Conservation (phyloP, 1,140 invertebrate species). For the Sminthurinus signatus region DNA sequence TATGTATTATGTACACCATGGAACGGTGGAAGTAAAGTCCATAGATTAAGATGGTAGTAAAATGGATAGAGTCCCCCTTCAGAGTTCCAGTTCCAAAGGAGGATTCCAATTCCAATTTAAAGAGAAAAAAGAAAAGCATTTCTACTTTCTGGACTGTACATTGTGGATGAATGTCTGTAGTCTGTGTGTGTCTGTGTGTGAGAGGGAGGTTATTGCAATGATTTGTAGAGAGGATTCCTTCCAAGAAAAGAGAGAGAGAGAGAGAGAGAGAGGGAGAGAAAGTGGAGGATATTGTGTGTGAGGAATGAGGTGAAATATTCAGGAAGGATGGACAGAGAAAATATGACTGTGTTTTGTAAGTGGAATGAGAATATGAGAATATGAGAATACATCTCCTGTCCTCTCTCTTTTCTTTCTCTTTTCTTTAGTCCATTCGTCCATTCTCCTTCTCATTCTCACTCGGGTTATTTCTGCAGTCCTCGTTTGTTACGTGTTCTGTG, state of each 20-base stretch:
- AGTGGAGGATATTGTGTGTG: slow-evolving; percentile 8
- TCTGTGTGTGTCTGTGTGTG: neutral
- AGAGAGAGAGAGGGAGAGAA: too few relatives aligned
- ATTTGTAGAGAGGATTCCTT: slow-evolving; percentile 2
- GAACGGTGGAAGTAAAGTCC: too few relatives aligned
- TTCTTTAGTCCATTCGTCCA: neutral
- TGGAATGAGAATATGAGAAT: too few relatives aligned
- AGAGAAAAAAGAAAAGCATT: too few relatives aligned
- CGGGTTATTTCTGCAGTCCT: neutral
- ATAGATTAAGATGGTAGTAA: too few relatives aligned
- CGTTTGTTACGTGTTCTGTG: neutral
- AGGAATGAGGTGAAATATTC: slow-evolving; percentile 13
- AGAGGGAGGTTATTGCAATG: neutral
- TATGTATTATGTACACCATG: too few relatives aligned
- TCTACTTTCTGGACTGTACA: too few relatives aligned
- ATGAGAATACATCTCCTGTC: slow-evolving; percentile 13
- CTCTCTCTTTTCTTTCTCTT: neutral
- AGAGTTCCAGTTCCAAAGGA: too few relatives aligned
- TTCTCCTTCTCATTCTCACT: neutral
- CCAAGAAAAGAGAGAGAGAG: neutral
- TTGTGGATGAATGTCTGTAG: neutral
- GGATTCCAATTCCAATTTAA: too few relatives aligned
- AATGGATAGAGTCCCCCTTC: too few relatives aligned
- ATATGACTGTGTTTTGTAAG: slow-evolving; percentile 11
- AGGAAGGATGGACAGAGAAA: slow-evolving; percentile 13